These are phyloP conservation scores for Lutjanus argentimaculatus DNA, from an alignment of 2,797 vertebrate genomes.

Conservation along the genomic window DNA sequence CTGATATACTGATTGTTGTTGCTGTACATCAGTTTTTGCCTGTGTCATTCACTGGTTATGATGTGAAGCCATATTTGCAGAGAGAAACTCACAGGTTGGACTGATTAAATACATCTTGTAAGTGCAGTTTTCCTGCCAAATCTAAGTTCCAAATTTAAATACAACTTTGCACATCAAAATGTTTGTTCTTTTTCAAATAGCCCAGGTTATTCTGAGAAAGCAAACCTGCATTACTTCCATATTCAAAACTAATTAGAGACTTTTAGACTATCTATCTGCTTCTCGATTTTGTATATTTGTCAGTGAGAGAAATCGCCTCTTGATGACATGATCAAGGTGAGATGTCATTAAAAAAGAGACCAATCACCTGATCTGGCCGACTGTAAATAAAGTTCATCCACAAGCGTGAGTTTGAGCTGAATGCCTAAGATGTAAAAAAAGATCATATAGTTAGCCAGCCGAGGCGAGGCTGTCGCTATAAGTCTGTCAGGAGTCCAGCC, in stretches of 20 bases:
- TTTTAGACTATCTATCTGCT: neutral
- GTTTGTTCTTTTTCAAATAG: neutral
- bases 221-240: neutral
- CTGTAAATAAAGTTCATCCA: neutral
- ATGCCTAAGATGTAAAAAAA: neutral
- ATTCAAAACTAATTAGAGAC: neutral
- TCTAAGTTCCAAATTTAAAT: neutral
- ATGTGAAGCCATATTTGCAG: neutral
- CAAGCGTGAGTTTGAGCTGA: neutral
- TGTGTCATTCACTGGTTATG: neutral
- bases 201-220: neutral
- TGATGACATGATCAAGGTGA: neutral
- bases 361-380: neutral
- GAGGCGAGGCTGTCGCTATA: neutral
- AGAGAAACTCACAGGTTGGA: neutral
- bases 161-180: neutral
- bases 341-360: neutral
- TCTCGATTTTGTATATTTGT: neutral
- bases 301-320: neutral
- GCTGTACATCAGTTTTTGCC: neutral
- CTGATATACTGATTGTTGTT: neutral
- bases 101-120: too few relatives aligned
- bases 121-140: neutral
- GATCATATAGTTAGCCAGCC: neutral
- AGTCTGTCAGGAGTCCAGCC: conserved; percentile 21